phyloP scores from a whole-genome alignment of 1,140 invertebrate genomes.

The Zaprionus davidi region DNA sequence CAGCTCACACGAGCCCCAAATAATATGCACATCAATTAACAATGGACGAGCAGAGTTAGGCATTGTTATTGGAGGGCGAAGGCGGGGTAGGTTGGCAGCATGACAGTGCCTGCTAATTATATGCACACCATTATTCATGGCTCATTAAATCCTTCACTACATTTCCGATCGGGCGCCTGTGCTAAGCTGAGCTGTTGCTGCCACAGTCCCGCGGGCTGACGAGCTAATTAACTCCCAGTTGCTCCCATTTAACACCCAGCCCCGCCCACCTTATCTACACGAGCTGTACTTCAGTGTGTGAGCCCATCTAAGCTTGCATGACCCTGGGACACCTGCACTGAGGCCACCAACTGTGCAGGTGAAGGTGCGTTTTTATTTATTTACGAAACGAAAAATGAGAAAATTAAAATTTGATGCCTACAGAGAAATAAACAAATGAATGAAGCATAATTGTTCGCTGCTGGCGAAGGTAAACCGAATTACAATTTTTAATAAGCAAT shows the following conservation, averaged over 20 bases:
- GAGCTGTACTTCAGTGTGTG: not conserved
- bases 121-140: conserved; percentile 68
- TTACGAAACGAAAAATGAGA: conserved; percentile 65
- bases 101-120: conserved; percentile 66
- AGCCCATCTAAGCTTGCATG: not conserved
- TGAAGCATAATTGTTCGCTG: conserved; percentile 67
- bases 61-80: not conserved
- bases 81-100: conserved; percentile 10
- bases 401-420: conserved; percentile 76
- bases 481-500: conserved; percentile 66
- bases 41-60: not conserved
- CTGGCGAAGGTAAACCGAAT: conserved; percentile 51
- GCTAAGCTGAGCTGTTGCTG: conserved; percentile 38
- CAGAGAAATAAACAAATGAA: conserved; percentile 50
- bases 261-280: not conserved
- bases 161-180: conserved; percentile 60
- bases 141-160: conserved; percentile 70
- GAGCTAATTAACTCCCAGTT: conserved; percentile 60
- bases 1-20: not conserved
- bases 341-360: not conserved
- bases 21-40: conserved; percentile 20
- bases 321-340: not conserved
- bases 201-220: conserved; percentile 54
- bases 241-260: not conserved
- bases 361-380: conserved; percentile 55